Evolutionary conservation across 2,797 vertebrate genomes (phyloP), one percentile per base, ranked within the genome.

Genomic region (Scomberomorus guttatus): DNA sequence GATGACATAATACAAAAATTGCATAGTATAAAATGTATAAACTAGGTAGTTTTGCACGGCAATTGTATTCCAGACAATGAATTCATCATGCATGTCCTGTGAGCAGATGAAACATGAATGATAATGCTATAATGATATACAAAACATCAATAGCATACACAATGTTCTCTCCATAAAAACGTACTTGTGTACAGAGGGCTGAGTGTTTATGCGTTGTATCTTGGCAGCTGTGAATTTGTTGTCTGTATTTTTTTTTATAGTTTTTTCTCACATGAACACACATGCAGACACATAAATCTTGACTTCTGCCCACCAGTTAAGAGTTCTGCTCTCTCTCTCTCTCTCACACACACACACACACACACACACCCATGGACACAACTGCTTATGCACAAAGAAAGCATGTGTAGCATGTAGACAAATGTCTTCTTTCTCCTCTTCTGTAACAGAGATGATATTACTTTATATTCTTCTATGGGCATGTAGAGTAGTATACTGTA

Each of bases 161-260:
- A 46, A 24, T 54, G 27, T 62, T 29, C 39, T 51, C 15, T 56
- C 42, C 32, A 60, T 56, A 46, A 68, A 62, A 51, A 29, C 9
- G 3, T 22, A 54, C n/a, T 37, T 3, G 7, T 32, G 5, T 13
- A 72, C 48, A 81, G 34, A 57, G 12, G 24, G 15, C 51, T 24
- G 5, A 51, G 22, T 71, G 39, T 71, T 48, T 66, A 66, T 60
- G 29, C 32, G 29, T 59, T 46, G 59, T 51, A 29, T 71, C 17
- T 44, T 56, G 52, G 68, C 25, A 50, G 56, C 51, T 62, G 56
- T 46, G 25, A 52, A 61, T 76, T 56, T 65, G 54, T 55, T 64
- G 12, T 17, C n/a, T 64, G 44, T 48, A 18, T 10, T 46, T 44
- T 46, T 37, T 39, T 6, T 27, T 11, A 8, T 22, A 9, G 34